Evolutionary conservation across 2,888 invertebrate genomes (phyloP).

Genomic region (Cancer borealis): DNA sequence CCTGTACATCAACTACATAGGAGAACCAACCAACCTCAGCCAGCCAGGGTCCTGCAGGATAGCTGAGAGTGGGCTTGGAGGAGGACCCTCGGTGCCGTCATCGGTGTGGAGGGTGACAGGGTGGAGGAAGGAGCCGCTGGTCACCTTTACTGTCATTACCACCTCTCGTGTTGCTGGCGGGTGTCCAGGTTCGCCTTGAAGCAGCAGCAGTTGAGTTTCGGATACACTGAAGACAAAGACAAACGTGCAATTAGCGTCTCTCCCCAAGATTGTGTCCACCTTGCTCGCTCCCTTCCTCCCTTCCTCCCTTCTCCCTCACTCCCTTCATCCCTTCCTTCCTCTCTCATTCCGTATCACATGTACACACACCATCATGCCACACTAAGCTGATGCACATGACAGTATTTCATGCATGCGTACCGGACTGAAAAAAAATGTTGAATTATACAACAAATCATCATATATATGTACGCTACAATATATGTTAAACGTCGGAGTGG

Average conservation of each 20-base stretch:
- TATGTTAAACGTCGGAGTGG: no score
- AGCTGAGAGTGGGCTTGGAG: constrained; percentile 26
- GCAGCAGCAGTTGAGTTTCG: background rate
- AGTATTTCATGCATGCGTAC: no score
- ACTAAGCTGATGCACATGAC: no score
- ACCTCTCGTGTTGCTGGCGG: background rate
- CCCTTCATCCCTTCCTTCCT: background rate
- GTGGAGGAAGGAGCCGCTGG: constrained; percentile 39
- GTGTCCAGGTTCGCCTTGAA: background rate
- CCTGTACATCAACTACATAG: background rate
- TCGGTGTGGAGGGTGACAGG: background rate
- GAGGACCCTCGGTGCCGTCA: constrained; percentile 33
- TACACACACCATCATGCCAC: no score
- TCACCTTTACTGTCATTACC: constrained; percentile 8
- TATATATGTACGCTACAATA: no score
- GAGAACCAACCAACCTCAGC: background rate
- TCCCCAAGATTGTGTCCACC: background rate
- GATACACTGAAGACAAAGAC: background rate
- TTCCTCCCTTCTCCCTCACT: background rate
- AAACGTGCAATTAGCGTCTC: background rate
- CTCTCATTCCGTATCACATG: no score
- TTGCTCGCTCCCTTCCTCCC: background rate
- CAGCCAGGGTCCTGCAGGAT: constrained; percentile 3
- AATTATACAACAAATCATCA: no score
- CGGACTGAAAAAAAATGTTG: no score